These are phyloP conservation scores for Minunthozetes semirufus DNA, from an alignment of 2,888 invertebrate genomes.

Conservation along the genomic window DNA sequence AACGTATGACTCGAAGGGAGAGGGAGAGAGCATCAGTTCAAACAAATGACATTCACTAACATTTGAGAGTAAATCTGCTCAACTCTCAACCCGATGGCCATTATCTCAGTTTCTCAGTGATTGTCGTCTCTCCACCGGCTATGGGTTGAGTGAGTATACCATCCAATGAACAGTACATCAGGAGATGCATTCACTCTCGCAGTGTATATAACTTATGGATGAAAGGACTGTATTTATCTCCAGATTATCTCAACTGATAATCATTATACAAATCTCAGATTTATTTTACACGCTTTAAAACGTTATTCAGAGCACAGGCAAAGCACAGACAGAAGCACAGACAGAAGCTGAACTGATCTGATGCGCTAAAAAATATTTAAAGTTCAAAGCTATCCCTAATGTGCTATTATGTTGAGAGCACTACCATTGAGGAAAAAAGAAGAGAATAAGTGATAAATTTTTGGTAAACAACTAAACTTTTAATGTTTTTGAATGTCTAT, in stretches of 20 bases:
- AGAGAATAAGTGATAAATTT: neutral
- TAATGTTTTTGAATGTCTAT: neutral
- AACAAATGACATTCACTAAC: slow-evolving; percentile 22
- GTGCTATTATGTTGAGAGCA: slow-evolving; percentile 16
- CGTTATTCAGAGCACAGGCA: neutral
- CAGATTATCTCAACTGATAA: slow-evolving; percentile 28
- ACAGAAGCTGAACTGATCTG: too few species aligned
- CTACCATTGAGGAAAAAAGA: neutral
- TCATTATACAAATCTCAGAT: slow-evolving; percentile 24
- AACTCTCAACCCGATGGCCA: slow-evolving; percentile 29
- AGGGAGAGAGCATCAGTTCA: slow-evolving; percentile 29
- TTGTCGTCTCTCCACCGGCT: slow-evolving; percentile 21
- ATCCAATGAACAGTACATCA: neutral
- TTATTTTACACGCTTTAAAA: slow-evolving; percentile 27
- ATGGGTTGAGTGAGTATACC: neutral
- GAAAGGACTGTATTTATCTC: neutral
- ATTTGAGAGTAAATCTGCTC: slow-evolving; percentile 22
- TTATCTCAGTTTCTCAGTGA: slow-evolving; percentile 31
- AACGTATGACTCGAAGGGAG: slow-evolving; percentile 23
- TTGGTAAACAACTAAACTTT: slow-evolving; percentile 16
- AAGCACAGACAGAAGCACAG: neutral
- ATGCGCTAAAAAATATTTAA: slow-evolving; percentile 26
- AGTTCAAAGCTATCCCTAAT: neutral
- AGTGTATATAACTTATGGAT: slow-evolving; percentile 6
- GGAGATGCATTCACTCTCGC: neutral